phyloP scores from a whole-genome alignment of 2,113 vertebrate species.

The Lipophrys pholis region DNA sequence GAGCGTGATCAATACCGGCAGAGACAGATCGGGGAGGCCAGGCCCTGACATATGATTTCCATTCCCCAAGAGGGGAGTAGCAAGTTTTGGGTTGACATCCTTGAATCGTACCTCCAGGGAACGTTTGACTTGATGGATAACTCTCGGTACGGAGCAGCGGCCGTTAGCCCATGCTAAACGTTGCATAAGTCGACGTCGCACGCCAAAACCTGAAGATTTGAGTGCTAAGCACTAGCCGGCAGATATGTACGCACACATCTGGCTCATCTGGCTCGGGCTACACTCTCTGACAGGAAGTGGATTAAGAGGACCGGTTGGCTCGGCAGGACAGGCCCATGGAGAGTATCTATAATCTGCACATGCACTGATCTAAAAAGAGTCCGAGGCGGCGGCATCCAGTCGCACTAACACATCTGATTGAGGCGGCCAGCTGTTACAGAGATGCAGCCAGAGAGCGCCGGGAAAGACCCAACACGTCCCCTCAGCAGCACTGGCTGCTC shows the following conservation, averaged over 20 bases:
- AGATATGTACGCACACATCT: constrained; percentile 50
- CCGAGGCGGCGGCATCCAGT: constrained; percentile 32
- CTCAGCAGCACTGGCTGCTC: neutral
- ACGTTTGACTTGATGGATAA: constrained; percentile 15
- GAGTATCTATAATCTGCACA: constrained; percentile 62
- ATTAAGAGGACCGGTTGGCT: constrained; percentile 51
- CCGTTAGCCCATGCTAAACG: constrained; percentile 1
- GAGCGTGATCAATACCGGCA: constrained; percentile 46
- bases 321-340: constrained; percentile 49
- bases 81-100: constrained; percentile 29
- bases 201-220: constrained; percentile 38
- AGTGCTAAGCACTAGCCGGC: constrained; percentile 10
- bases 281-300: constrained; percentile 62
- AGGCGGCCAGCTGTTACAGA: constrained; percentile 57
- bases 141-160: neutral
- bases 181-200: constrained; percentile 34
- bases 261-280: constrained; percentile 53
- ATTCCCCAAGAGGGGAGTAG: neutral
- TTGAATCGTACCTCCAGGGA: constrained; percentile 13
- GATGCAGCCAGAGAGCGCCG: constrained; percentile 14
- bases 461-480: constrained; percentile 15
- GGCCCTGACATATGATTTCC: constrained; percentile 34
- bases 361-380: constrained; percentile 47
- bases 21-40: constrained; percentile 32
- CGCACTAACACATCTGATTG: constrained; percentile 34